Percentiles rank a stretch among this genome's conserved stretches.
phyloP scores from a whole-genome alignment of 2,797 vertebrate genomes.

The Crotalus adamanteus region DNA sequence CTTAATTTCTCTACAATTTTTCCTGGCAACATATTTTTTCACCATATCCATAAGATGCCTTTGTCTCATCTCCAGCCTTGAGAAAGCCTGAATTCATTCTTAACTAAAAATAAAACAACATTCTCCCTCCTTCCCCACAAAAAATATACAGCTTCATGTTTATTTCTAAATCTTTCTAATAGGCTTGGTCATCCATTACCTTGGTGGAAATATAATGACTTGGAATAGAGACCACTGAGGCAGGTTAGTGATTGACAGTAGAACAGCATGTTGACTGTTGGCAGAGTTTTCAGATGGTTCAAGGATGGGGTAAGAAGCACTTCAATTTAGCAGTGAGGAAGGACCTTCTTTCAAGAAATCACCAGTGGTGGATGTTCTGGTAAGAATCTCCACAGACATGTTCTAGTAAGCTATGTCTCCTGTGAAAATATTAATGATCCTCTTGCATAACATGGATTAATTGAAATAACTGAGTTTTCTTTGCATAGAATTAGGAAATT shows the following conservation, averaged over 20 bases:
- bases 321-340: not conserved
- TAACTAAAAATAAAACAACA: not conserved
- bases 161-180: not conserved
- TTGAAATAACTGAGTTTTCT: not conserved
- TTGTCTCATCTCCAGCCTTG: not conserved
- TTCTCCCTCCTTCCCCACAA: not conserved
- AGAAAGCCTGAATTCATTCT: not conserved
- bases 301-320: not conserved
- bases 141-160: not conserved
- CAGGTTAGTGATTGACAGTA: not conserved
- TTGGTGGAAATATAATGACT: not conserved
- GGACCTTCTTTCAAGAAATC: constrained; percentile 15
- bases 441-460: not conserved
- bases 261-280: not conserved
- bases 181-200: not conserved
- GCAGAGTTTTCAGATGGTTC: not conserved
- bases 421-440: not conserved
- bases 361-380: constrained; percentile 24
- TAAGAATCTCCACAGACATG: no score
- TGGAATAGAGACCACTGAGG: not conserved
- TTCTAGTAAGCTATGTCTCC: constrained; percentile 22
- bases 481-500: not conserved
- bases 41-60: not conserved
- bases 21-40: not conserved
- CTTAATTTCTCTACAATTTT: not conserved